Evolutionary conservation across 2,113 vertebrate species (phyloP).

Genomic region (Grammomys surdaster): DNA sequence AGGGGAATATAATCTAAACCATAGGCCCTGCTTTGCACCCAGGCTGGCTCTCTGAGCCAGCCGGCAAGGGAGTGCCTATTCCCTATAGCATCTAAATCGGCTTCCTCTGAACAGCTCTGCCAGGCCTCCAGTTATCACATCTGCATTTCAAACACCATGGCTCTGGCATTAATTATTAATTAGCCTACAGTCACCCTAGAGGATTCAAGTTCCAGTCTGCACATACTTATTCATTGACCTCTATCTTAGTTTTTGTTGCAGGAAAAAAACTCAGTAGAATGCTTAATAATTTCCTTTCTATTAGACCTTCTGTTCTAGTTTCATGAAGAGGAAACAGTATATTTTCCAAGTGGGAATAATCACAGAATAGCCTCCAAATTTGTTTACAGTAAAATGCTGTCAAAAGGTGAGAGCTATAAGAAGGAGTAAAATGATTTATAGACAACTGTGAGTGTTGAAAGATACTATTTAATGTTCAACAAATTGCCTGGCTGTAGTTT

Average conservation of each 20-base stretch:
- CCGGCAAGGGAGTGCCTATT: conserved; percentile 91
- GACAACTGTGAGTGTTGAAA: conserved; percentile 68
- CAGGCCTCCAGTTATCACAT: conserved; percentile 97
- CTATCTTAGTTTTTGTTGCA: conserved; percentile 90
- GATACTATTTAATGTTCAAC: conserved; percentile 80
- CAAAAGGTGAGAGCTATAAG: conserved; percentile 75
- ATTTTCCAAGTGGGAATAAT: conserved; percentile 85
- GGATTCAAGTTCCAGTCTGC: conserved; percentile 95
- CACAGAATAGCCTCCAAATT: conserved; percentile 79
- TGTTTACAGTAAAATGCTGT: conserved; percentile 84
- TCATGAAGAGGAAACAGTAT: conserved; percentile 81
- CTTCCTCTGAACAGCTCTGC: conserved; percentile 95
- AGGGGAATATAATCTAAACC: conserved; percentile 95
- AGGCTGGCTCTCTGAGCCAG: conserved; percentile 90
- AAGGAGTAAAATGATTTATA: conserved; percentile 78
- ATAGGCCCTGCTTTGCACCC: conserved; percentile 92
- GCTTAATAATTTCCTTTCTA: conserved; percentile 91
- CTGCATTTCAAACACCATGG: conserved; percentile 99
- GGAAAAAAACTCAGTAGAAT: conserved; percentile 86
- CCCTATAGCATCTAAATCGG: conserved; percentile 91
- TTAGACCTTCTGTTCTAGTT: conserved; percentile 86
- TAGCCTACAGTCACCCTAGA: conserved; percentile 98
- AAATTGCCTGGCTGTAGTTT: conserved; percentile 77
- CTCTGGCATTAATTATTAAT: conserved; percentile 99
- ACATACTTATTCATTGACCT: conserved; percentile 95